phyloP scores from a whole-genome alignment of 1,140 invertebrate species.

The Chelonus insularis region DNA sequence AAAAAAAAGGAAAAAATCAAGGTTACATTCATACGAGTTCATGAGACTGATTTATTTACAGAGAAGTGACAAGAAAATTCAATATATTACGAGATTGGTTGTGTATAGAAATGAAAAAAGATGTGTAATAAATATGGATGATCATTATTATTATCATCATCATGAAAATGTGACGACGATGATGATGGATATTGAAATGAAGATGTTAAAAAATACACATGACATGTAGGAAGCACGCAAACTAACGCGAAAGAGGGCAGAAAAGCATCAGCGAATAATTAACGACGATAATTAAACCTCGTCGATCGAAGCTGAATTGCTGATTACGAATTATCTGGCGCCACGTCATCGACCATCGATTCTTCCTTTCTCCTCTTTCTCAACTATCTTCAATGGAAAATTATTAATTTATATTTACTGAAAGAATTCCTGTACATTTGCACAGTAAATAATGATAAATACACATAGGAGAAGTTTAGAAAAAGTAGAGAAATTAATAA shows the following conservation, averaged over 20 bases:
- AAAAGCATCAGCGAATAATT: not conserved
- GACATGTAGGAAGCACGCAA: not conserved
- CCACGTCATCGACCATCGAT: not conserved
- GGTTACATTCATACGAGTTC: constrained; percentile 1
- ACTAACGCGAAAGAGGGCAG: not conserved
- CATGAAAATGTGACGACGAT: not conserved
- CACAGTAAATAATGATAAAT: too few relatives aligned
- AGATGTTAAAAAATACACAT: not conserved
- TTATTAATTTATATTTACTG: not conserved
- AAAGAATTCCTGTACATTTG: too few relatives aligned
- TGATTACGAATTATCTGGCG: not conserved
- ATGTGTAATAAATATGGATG: too few relatives aligned
- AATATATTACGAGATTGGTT: too few relatives aligned
- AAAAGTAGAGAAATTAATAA: too few relatives aligned
- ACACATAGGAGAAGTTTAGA: too few relatives aligned
- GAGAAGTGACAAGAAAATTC: too few relatives aligned
- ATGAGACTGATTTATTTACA: not conserved
- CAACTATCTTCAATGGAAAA: not conserved
- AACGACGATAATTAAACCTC: not conserved
- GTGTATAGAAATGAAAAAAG: not conserved
- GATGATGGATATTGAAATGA: not conserved
- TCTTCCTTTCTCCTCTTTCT: not conserved
- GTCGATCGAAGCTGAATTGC: constrained; percentile 1
- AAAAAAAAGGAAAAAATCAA: constrained; percentile 2
- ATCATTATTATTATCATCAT: too few relatives aligned